phyloP scores from a whole-genome alignment of 2,888 invertebrate genomes.

The Drosophila rubida region DNA sequence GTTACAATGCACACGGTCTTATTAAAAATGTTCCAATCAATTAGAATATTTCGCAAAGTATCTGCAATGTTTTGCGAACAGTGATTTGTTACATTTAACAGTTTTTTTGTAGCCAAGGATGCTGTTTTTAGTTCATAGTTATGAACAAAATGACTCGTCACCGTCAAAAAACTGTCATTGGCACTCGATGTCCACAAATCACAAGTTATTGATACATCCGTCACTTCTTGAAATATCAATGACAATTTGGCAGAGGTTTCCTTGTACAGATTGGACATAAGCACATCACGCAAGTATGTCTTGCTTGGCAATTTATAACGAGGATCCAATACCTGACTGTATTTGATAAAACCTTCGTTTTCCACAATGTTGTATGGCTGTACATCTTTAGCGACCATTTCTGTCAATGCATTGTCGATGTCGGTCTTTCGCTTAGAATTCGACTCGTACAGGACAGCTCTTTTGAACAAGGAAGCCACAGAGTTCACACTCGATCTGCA shows the following conservation, averaged over 20 bases:
- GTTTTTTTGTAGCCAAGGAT: conserved; percentile 7
- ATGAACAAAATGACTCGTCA: conserved; percentile 29
- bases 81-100: neutral
- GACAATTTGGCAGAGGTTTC: neutral
- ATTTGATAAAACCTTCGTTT: too few species aligned
- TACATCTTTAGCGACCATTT: neutral
- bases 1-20: conserved; percentile 26
- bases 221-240: neutral
- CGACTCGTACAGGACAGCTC: neutral
- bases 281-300: neutral
- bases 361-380: neutral
- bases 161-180: conserved; percentile 26
- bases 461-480: neutral
- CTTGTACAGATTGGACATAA: neutral
- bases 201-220: conserved; percentile 23
- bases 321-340: neutral
- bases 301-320: neutral
- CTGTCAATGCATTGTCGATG: neutral
- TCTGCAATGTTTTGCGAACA: conserved; percentile 10
- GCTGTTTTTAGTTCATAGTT: conserved; percentile 10
- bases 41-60: neutral
- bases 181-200: conserved; percentile 33
- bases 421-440: neutral
- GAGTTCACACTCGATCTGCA: neutral
- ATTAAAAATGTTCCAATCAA: conserved; percentile 13